Evolutionary conservation across 2,797 vertebrate genomes (phyloP).

Genomic region (Characodon lateralis): DNA sequence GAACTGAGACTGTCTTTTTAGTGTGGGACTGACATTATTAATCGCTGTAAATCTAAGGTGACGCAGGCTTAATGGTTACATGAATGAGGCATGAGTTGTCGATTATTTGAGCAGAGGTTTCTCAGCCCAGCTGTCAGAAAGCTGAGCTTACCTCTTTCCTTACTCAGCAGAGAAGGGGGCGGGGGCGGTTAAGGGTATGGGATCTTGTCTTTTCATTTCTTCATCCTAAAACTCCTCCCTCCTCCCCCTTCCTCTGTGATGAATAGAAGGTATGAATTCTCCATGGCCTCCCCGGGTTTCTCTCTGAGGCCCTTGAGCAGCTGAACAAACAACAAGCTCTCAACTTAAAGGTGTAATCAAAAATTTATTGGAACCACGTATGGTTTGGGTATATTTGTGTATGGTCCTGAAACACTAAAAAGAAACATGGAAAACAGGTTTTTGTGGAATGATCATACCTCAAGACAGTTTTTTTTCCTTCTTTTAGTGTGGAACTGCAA

Average conservation of each 20-base stretch:
- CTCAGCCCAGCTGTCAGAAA: constrained; percentile 73
- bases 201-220: constrained; percentile 74
- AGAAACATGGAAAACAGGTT: constrained; percentile 60
- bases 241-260: constrained; percentile 67
- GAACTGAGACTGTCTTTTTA: neutral
- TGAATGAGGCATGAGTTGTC: constrained; percentile 46
- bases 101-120: constrained; percentile 66
- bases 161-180: constrained; percentile 73
- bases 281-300: constrained; percentile 79
- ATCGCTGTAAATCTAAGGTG: constrained; percentile 19
- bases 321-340: constrained; percentile 83
- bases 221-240: constrained; percentile 47
- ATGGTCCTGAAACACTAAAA: constrained; percentile 38
- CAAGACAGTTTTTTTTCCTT: constrained; percentile 20
- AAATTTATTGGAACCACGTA: constrained; percentile 72
- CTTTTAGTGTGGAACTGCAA: constrained; percentile 40
- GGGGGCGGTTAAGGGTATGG: constrained; percentile 41
- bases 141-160: constrained; percentile 67
- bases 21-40: neutral
- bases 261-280: constrained; percentile 85
- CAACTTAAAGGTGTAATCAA: constrained; percentile 76
- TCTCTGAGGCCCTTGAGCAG: constrained; percentile 78
- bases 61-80: constrained; percentile 35
- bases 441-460: constrained; percentile 51
- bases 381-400: constrained; percentile 67